These are phyloP conservation scores for Himalopsyche phryganea DNA, from an alignment of 1,140 invertebrate species.

Conservation along the genomic window DNA sequence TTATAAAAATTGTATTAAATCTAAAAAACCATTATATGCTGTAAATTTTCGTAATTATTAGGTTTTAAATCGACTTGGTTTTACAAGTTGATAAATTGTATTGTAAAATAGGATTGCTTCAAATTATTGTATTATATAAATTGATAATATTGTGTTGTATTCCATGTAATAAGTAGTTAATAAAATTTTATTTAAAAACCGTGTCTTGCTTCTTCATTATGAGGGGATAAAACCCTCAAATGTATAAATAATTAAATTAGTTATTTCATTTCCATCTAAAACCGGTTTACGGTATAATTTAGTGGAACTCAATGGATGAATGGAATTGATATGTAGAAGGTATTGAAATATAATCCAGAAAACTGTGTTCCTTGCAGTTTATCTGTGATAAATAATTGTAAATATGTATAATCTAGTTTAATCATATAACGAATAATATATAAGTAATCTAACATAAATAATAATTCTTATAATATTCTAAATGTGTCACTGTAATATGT, in stretches of 20 bases:
- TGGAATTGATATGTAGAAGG: constrained; percentile 33
- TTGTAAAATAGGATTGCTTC: constrained; percentile 14
- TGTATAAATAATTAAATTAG: not conserved
- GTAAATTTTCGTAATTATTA: no score
- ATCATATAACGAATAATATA: no score
- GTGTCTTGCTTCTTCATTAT: not conserved
- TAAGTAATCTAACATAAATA: no score
- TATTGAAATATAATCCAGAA: not conserved
- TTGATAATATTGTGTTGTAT: constrained; percentile 1
- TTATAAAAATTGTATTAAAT: not conserved
- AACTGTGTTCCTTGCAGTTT: not conserved
- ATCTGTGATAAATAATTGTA: no score
- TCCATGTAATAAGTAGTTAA: not conserved
- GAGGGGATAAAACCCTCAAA: not conserved
- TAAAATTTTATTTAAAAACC: constrained; percentile 4
- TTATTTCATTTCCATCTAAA: not conserved
- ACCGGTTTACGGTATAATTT: not conserved
- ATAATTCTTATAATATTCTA: no score
- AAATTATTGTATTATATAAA: constrained; percentile 3
- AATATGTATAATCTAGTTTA: no score
- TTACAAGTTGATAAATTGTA: constrained; percentile 29
- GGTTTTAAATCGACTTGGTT: constrained; percentile 23
- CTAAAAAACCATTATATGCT: not conserved
- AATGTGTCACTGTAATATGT: no score
- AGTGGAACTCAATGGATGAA: constrained; percentile 34